These are phyloP conservation scores for Polydrusus pterygomalis DNA, from an alignment of 2,888 invertebrate species.

Conservation along the genomic window DNA sequence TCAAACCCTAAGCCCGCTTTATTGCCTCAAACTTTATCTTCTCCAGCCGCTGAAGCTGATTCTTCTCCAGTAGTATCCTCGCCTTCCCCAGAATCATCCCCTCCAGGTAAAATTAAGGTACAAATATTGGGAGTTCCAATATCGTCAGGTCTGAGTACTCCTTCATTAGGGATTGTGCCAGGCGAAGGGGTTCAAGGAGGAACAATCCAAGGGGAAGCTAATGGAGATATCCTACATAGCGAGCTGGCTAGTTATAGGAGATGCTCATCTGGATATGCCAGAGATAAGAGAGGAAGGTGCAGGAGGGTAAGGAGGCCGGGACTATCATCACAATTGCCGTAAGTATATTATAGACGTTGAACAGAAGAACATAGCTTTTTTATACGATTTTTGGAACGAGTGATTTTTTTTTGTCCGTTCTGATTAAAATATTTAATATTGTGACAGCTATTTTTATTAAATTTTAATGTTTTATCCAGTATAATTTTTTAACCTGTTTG, in stretches of 20 bases:
- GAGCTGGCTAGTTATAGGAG: slow-evolving; percentile 59
- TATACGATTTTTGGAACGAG: too few relatives aligned
- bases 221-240: slow-evolving; percentile 58
- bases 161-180: slow-evolving; percentile 48
- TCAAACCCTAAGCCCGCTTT: background rate
- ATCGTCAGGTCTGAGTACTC: slow-evolving; percentile 28
- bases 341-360: too few relatives aligned
- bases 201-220: slow-evolving; percentile 7
- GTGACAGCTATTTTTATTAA: too few relatives aligned
- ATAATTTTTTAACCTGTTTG: too few relatives aligned
- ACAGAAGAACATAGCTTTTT: too few relatives aligned
- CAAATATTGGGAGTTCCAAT: slow-evolving; percentile 61
- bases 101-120: slow-evolving; percentile 64
- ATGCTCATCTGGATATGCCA: slow-evolving; percentile 67
- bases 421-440: too few relatives aligned
- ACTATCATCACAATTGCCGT: slow-evolving; percentile 55
- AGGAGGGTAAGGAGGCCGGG: slow-evolving; percentile 66
- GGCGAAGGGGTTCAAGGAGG: slow-evolving; percentile 40
- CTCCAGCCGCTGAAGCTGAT: background rate
- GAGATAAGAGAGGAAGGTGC: slow-evolving; percentile 70
- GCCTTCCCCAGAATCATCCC: slow-evolving; percentile 11
- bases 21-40: background rate
- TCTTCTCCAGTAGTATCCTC: background rate
- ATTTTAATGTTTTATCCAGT: too few relatives aligned
- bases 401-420: too few relatives aligned